Evolutionary conservation across 2,113 vertebrate species (phyloP).

Genomic region (Oophaga pumilio): DNA sequence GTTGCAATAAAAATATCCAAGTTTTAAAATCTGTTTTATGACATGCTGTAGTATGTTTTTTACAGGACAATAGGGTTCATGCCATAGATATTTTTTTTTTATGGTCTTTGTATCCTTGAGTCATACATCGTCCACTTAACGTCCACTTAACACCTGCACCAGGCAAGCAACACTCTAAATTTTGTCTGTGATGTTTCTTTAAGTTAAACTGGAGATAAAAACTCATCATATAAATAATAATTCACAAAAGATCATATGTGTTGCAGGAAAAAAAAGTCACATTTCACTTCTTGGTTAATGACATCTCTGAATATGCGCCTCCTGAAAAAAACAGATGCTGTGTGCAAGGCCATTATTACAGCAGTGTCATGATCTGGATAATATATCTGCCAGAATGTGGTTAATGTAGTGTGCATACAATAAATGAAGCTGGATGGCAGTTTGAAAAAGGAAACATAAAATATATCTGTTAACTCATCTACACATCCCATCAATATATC

Average conservation of each 20-base stretch:
- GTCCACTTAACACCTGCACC: background rate
- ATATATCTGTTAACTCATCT: conserved; percentile 48
- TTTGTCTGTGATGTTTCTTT: background rate
- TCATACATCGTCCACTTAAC: too few relatives aligned
- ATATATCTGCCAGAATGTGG: conserved; percentile 49
- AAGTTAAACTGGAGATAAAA: background rate
- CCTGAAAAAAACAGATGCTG: conserved; percentile 18
- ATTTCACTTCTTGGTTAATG: conserved; percentile 11
- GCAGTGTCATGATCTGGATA: conserved; percentile 40
- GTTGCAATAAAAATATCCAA: too few relatives aligned
- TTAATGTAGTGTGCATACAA: conserved; percentile 53
- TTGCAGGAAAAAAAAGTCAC: background rate
- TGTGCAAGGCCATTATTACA: conserved; percentile 40
- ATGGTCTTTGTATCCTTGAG: too few relatives aligned
- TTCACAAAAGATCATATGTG: background rate
- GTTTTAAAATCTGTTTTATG: too few relatives aligned
- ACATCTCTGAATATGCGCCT: background rate
- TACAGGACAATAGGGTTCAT: too few relatives aligned
- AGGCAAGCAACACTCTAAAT: background rate
- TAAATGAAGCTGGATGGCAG: conserved; percentile 48
- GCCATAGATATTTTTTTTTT: too few relatives aligned
- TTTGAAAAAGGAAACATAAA: conserved; percentile 36
- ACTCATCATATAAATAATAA: background rate
- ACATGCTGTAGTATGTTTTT: too few relatives aligned
- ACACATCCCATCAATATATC: conserved; percentile 32